Evolutionary conservation across 2,888 invertebrate genomes (phyloP).

Genomic region (Drosophila sordidula): DNA sequence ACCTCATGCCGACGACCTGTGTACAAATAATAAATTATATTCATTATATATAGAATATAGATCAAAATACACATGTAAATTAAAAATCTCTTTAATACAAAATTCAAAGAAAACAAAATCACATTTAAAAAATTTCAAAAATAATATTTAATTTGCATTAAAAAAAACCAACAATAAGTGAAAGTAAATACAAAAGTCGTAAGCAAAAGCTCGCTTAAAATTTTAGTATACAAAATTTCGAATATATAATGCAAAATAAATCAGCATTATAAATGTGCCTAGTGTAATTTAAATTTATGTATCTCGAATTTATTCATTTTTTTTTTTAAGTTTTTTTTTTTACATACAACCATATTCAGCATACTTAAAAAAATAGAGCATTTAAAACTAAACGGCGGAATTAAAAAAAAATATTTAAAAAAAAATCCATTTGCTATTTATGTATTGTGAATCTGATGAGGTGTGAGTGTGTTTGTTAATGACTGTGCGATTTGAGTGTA

Average conservation of each 20-base stretch:
- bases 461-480: conserved; percentile 12
- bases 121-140: background rate
- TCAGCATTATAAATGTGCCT: conserved; percentile 29
- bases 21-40: too few relatives aligned
- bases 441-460: conserved; percentile 19
- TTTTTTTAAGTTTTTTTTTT: conserved; percentile 22
- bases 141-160: conserved; percentile 57
- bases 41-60: too few relatives aligned
- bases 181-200: conserved; percentile 61
- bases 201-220: conserved; percentile 37
- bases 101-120: conserved; percentile 6
- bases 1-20: background rate
- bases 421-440: conserved; percentile 1
- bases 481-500: conserved; percentile 30
- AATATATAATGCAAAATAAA: conserved; percentile 19
- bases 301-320: conserved; percentile 32
- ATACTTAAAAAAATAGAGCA: conserved; percentile 60
- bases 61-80: too few relatives aligned
- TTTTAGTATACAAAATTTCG: conserved; percentile 40
- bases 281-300: conserved; percentile 4
- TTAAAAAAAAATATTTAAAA: conserved; percentile 24
- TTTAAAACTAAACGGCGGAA: conserved; percentile 67
- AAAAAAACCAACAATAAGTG: conserved; percentile 60
- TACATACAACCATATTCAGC: conserved; percentile 68
- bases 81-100: conserved; percentile 1